Conservation (phyloP, 1,140 invertebrate genomes). For the Panagrolaimus sp. region DNA sequence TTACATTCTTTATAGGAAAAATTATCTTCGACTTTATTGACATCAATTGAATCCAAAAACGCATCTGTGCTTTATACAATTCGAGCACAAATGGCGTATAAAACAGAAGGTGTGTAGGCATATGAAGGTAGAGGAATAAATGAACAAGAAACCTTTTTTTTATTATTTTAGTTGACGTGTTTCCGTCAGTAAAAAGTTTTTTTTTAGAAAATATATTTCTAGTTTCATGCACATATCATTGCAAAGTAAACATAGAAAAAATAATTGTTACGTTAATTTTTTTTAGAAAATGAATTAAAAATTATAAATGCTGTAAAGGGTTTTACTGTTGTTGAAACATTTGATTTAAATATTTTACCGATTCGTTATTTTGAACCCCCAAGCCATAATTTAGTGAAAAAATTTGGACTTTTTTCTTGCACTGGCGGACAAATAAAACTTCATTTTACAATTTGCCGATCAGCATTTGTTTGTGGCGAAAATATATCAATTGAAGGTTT, state of each 20-base stretch:
- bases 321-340: constrained; percentile 27
- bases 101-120: constrained; percentile 2
- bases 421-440: constrained; percentile 16
- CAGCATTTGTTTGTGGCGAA: constrained; percentile 35
- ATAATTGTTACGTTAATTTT: neutral
- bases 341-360: constrained; percentile 27
- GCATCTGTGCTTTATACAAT: neutral
- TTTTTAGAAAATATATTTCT: no score
- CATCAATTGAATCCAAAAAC: neutral
- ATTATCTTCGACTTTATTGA: neutral
- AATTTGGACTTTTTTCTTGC: constrained; percentile 33
- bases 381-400: constrained; percentile 25
- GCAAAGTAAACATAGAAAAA: neutral
- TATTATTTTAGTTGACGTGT: no score
- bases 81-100: neutral
- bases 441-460: constrained; percentile 26
- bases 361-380: constrained; percentile 23
- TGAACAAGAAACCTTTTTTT: no score
- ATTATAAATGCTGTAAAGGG: constrained; percentile 9
- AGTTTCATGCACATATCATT: neutral
- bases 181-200: no score
- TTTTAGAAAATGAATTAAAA: constrained; percentile 10
- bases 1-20: neutral
- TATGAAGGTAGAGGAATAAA: no score
- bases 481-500: constrained; percentile 32